Evolutionary conservation across 2,113 vertebrate genomes (phyloP), one percentile per base, ranked within the genome.

Genomic region (Ophiodon elongatus): DNA sequence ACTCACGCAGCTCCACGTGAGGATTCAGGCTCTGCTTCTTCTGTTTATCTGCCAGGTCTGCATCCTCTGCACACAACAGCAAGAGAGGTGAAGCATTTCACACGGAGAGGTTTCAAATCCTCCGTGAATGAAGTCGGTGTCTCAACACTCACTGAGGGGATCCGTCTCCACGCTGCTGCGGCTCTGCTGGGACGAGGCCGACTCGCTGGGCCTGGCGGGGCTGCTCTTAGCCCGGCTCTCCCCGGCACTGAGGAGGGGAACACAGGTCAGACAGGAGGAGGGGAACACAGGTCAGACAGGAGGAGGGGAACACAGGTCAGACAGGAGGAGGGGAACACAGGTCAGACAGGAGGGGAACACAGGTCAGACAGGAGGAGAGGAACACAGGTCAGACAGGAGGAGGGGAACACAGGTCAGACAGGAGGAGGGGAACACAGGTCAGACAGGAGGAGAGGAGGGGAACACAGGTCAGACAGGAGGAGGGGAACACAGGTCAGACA

Each of bases 1-100:
- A 96, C 98, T 97, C 90, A 99, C 98, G 98, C 29, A 99, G 96
- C 66, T 99, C 98, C 23, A 99, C 95, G 7, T 99, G 98, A 17
- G 98, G 98, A 90, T 99, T 99, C 79, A 95, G 93, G 1, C 95
- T 93, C 72, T 97, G 97, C 71, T 98, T 99, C 94, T 97, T 99
- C 92, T 97, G 97, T 76, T 96, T 96, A 76, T 99, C 98, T 35
- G 94, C 94, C 79, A 94, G 91, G 76, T 99, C 98, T 8, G 86
- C 23, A 0, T 99, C 98, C 92, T 98, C 98, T 99, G 92, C 82
- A 92, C 13, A 66, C 31, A 57, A 33, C 78, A 81, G 84, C 60
- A 1, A 25, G 0, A 50, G 10, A 29, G 39, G 41, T 9, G 2
- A 74, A 62, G 6, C 4, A 11, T 54, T 27, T 43, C 9, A 50